Evolutionary conservation across 2,113 vertebrate species (phyloP), one percentile per base, ranked within the genome.

Genomic region (Isichthys henryi): DNA sequence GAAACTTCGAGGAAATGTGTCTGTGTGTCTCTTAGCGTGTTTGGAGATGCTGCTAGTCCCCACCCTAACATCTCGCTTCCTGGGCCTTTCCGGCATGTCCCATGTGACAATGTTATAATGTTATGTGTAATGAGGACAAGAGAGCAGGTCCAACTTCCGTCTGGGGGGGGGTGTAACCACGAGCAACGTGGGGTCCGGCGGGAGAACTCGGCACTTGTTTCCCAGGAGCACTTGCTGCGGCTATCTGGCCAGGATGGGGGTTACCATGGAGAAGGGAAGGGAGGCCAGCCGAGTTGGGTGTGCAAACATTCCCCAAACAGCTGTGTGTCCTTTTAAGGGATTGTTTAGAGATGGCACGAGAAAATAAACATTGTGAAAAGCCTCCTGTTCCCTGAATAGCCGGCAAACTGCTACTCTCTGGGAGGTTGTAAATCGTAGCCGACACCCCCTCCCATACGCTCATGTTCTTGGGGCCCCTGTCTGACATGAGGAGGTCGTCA

Each of bases 291-390:
- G 93, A 92, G 93, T 94, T 96, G 94, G 93, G 94, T 95, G 94
- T 94, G 93, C 92, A 93, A 95, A 95, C 93, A 93, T 89, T 94
- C 94, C 93, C 95, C 96, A 96, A 96, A 96, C 96, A 96, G 95
- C 93, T 94, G 93, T 91, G 89, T 93, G 94, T 93, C 96, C 96
- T 96, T 96, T 96, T 96, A 95, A 96, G 96, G 96, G 94, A 96
- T 95, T 96, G 96, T 96, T 96, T 96, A 95, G 94, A 93, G 93
- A 95, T 91, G 83, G 92, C 94, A 94, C 92, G 91, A 93, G 93
- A 96, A 96, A 96, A 96, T 96, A 96, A 96, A 96, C 94, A 89
- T 94, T 95, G 93, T 95, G 91, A 96, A 95, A 91, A 96, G 94
- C 93, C 93, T 92, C 90, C 91, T 86, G 89, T 92, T 94, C 91